Conservation (phyloP, 2,797 vertebrate genomes). For the Craterocephalus amniculus region DNA sequence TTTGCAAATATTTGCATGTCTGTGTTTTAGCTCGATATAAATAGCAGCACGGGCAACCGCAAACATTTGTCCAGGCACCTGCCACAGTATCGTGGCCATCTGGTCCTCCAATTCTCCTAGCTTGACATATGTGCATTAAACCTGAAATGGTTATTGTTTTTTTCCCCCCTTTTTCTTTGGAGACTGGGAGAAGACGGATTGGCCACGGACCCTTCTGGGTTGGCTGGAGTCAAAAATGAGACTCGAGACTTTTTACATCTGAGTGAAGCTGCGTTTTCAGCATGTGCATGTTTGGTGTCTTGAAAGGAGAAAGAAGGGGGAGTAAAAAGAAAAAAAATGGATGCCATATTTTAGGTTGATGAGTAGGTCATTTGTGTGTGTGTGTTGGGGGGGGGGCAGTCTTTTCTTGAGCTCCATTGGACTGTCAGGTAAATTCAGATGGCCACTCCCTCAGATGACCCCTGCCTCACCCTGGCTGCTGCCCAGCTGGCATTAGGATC, state of each 20-base stretch:
- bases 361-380: not conserved
- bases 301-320: constrained; percentile 39
- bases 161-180: constrained; percentile 10
- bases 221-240: constrained; percentile 69
- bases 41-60: constrained; percentile 79
- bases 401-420: constrained; percentile 30
- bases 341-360: constrained; percentile 15
- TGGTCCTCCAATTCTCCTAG: constrained; percentile 81
- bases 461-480: constrained; percentile 68
- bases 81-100: constrained; percentile 82
- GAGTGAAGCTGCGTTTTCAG: constrained; percentile 66
- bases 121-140: constrained; percentile 83
- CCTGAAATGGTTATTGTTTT: constrained; percentile 78
- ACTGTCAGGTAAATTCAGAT: constrained; percentile 67
- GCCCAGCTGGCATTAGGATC: constrained; percentile 77
- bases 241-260: constrained; percentile 67
- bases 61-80: constrained; percentile 87
- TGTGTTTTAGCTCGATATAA: constrained; percentile 83
- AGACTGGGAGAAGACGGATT: constrained; percentile 52
- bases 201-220: constrained; percentile 53
- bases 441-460: constrained; percentile 71
- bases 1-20: constrained; percentile 82
- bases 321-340: constrained; percentile 23
- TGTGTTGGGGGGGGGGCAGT: not conserved
- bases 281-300: constrained; percentile 64